A percentile compares a stretch with the other conserved stretches of the same genome.
Conservation (phyloP, 92 coral and sea anemone species). For the Palythoa heliodiscus region DNA sequence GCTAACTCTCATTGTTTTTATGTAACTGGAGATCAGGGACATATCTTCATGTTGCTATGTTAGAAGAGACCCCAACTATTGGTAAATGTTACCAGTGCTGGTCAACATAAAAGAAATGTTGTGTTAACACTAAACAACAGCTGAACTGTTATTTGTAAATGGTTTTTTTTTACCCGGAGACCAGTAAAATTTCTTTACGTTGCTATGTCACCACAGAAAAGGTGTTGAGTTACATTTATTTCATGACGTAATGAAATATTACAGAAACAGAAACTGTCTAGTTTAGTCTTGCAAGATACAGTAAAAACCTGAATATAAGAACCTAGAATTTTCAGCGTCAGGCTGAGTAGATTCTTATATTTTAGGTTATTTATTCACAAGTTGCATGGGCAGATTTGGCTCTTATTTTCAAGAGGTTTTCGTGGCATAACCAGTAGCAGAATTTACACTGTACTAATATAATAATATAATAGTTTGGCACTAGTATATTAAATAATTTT, state of each 20-base stretch:
- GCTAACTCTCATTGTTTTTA: conserved; percentile 34
- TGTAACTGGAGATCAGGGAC: conserved; percentile 16
- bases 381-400: too few species aligned
- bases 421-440: too few species aligned
- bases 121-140: not conserved
- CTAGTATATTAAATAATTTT: too few species aligned
- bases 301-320: not conserved
- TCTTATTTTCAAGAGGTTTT: too few species aligned
- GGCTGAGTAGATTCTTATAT: too few species aligned
- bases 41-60: conserved; percentile 40
- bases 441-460: too few species aligned
- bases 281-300: conserved; percentile 30
- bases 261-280: conserved; percentile 14
- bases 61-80: conserved; percentile 36
- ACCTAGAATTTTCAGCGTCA: too few species aligned
- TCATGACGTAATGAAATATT: conserved; percentile 23
- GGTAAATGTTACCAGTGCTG: not conserved
- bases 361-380: too few species aligned
- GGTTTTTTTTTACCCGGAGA: not conserved
- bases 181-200: conserved; percentile 36
- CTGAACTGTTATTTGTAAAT: too few species aligned
- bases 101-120: not conserved
- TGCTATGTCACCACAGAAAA: conserved; percentile 48
- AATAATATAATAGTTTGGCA: too few species aligned
- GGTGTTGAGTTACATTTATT: conserved; percentile 24